Percentiles rank a stretch among this genome's conserved stretches.
Evolutionary conservation across 2,797 vertebrate species (phyloP).

Genomic region (Capromys pilorides): DNA sequence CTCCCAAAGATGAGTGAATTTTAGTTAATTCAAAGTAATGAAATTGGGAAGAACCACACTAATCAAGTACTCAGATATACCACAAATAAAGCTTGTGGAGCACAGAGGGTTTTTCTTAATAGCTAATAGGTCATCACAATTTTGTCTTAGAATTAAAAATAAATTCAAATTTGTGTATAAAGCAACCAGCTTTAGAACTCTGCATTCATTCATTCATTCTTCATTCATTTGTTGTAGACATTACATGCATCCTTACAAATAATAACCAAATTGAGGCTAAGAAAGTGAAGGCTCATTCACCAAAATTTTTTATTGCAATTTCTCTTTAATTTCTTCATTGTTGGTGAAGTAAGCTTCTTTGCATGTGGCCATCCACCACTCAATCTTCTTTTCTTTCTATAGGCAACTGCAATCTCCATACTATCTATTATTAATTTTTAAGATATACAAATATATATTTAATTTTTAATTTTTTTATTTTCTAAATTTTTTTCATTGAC

Average conservation of each 20-base stretch:
- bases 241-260: background rate
- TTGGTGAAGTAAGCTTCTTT: background rate
- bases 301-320: background rate
- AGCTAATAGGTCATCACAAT: background rate
- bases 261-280: background rate
- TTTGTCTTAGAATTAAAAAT: slow-evolving; percentile 45
- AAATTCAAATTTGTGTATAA: slow-evolving; percentile 22
- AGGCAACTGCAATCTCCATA: background rate
- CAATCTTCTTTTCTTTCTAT: background rate
- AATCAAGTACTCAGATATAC: background rate
- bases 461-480: too few species aligned
- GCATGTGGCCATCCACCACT: background rate
- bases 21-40: slow-evolving; percentile 15
- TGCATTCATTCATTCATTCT: background rate
- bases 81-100: background rate
- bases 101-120: background rate
- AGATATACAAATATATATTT: background rate
- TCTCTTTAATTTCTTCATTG: background rate
- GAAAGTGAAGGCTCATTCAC: background rate
- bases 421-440: background rate
- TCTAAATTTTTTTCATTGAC: background rate
- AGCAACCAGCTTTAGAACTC: background rate
- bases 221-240: background rate
- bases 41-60: slow-evolving; percentile 18
- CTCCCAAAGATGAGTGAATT: slow-evolving; percentile 9